Percentiles rank a stretch among this genome's conserved stretches.
These are phyloP conservation scores for Acanthacorydalis orientalis DNA, from an alignment of 2,888 invertebrate species.

Conservation along the genomic window DNA sequence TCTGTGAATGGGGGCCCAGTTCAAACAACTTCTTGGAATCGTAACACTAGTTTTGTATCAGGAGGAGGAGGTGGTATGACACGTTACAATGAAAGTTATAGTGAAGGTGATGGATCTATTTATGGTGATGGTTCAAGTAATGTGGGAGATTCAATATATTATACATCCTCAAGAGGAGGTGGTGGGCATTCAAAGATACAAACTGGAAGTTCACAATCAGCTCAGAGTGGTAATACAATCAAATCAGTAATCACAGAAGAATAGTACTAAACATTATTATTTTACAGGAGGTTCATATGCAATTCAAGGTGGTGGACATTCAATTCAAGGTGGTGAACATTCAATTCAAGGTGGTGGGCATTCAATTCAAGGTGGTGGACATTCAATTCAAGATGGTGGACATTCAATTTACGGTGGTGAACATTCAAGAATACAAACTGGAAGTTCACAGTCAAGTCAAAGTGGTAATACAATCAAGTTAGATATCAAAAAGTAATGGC, in stretches of 20 bases:
- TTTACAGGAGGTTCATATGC: no score
- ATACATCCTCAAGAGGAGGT: slow-evolving; percentile 2
- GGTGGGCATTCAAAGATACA: no score
- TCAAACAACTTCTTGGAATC: slow-evolving; percentile 16
- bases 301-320: no score
- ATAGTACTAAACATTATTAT: no score
- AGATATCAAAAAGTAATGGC: no score
- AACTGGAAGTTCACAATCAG: no score
- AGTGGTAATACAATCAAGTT: no score
- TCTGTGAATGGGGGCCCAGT: slow-evolving; percentile 10
- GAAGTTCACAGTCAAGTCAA: no score
- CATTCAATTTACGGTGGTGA: slow-evolving; percentile 1
- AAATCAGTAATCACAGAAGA: no score
- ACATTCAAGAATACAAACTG: no score
- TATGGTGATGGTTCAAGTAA: background rate
- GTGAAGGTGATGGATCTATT: slow-evolving; percentile 19
- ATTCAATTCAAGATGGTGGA: background rate
- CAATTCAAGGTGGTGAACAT: no score
- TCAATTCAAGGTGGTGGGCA: slow-evolving; percentile 13
- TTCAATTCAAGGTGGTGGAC: background rate
- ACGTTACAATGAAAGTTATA: slow-evolving; percentile 30
- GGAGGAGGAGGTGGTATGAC: slow-evolving; percentile 29
- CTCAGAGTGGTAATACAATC: no score
- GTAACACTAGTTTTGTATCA: slow-evolving; percentile 23
- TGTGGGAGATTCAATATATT: slow-evolving; percentile 3